Conservation (phyloP, 2,888 invertebrate species). For the Amiota communis region DNA sequence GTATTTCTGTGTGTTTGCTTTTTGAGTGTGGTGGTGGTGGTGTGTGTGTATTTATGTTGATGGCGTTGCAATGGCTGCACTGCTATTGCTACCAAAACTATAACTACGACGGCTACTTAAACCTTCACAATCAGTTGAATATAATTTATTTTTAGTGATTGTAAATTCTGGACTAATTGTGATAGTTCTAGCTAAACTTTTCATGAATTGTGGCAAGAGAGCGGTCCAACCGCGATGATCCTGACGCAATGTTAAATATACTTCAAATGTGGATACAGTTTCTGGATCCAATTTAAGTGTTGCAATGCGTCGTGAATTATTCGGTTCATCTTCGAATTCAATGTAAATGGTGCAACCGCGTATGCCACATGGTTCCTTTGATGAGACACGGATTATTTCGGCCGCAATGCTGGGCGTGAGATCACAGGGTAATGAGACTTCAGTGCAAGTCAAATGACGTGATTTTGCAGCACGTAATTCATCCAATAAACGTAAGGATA, state of each 20-base stretch:
- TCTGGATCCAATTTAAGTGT: constrained; percentile 66
- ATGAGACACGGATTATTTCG: constrained; percentile 68
- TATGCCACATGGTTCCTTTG: constrained; percentile 68
- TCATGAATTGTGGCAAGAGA: constrained; percentile 68
- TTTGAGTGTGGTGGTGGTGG: neutral
- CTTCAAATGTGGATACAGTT: constrained; percentile 68
- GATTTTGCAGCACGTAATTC: constrained; percentile 68
- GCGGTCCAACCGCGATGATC: constrained; percentile 70
- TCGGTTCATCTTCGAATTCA: constrained; percentile 69
- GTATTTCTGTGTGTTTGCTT: neutral
- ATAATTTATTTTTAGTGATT: constrained; percentile 68
- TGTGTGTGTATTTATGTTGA: constrained; percentile 46
- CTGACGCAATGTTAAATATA: constrained; percentile 68
- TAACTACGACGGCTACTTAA: constrained; percentile 55
- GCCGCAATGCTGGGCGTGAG: constrained; percentile 69
- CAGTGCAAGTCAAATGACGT: constrained; percentile 67
- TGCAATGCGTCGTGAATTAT: constrained; percentile 68
- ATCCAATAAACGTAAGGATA: constrained; percentile 61
- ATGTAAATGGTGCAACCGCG: constrained; percentile 69
- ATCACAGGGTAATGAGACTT: constrained; percentile 71
- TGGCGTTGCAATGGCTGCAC: constrained; percentile 61
- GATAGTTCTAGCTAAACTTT: constrained; percentile 67
- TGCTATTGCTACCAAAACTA: constrained; percentile 53
- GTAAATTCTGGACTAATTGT: constrained; percentile 69
- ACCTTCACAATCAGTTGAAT: constrained; percentile 56